Percentiles rank a stretch among this genome's conserved stretches.
These are phyloP conservation scores for Nomada lathburiana DNA, from an alignment of 2,888 invertebrate species.

Conservation along the genomic window DNA sequence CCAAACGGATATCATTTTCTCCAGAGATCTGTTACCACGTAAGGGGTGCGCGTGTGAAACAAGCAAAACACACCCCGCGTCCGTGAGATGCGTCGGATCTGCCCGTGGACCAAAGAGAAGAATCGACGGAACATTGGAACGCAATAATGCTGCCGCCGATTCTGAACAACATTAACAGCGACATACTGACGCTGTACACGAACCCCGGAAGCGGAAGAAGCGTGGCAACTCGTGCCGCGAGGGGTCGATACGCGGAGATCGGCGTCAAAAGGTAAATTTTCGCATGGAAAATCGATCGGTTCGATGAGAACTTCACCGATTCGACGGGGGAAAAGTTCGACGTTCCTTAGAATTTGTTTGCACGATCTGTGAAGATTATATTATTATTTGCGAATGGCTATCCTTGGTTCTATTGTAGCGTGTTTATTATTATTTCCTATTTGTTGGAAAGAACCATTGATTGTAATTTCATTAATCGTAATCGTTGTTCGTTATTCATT, in stretches of 20 bases:
- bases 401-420: neutral
- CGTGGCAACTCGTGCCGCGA: conserved; percentile 73
- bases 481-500: no score
- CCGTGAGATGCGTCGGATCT: conserved; percentile 52
- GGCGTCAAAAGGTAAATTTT: conserved; percentile 81
- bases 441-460: no score
- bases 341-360: no score
- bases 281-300: conserved; percentile 23
- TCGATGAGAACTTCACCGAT: neutral
- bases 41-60: neutral
- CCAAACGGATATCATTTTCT: neutral
- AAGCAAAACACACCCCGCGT: neutral
- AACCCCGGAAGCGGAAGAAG: conserved; percentile 77
- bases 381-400: neutral
- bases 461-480: no score
- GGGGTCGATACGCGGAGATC: conserved; percentile 83
- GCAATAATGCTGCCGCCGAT: conserved; percentile 82
- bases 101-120: conserved; percentile 2
- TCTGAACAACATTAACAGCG: conserved; percentile 82
- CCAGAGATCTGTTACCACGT: conserved; percentile 1
- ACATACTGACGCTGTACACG: conserved; percentile 82
- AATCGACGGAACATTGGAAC: conserved; percentile 48
- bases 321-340: no score
- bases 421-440: no score
- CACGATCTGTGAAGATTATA: no score